Base-by-base conservation (phyloP, 1,140 invertebrate species). In the Matsumurasca onukii region DNA sequence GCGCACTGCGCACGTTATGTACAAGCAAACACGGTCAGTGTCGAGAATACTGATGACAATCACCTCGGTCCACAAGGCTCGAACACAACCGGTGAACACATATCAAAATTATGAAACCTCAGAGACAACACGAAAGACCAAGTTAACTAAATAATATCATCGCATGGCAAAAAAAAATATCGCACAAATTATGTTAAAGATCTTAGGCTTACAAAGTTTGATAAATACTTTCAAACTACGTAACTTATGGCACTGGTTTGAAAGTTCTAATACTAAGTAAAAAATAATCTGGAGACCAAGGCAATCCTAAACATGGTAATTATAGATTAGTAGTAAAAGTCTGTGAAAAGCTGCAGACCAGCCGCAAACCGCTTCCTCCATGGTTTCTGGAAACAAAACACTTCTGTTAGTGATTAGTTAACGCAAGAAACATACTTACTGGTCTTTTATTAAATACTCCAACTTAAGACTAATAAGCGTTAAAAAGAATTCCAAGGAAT, bases 191-290 rank as follows among this genome's bases (percentile, higher is more conserved):
- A 59, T 27, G 15, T 5, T 59, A 27, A 59, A 59, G 24, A 59
- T 59, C 55, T 59, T 59, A 59, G 9, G 55, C 25, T 59, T 39
- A 59, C 5, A 22, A 59, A 59, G 55, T 59, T 59, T 59, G 55
- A 59, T 39, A 27, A 2, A 24, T 59, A 59, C 55, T 59, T 59
- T 59, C 55, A 59, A 59, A 59, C 55, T 59, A 59, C 55, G 24
- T 59, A 59, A 59, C 55, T 27, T 59, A 59, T 59, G 55, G 55
- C 55, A 59, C 55, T 59, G 55, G 55, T 59, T 59, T 59, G 55
- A 59, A 59, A 59, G 55, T 59, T 59, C 55, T 59, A 59, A 59
- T 25, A 59, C 55, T 59, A 59, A 59, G 55, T 59, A 59, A 59
- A 59, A 59, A 59, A 59, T 27, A 59, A 59, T 59, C 24, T 59